These are phyloP conservation scores for Botia kubotai DNA, from an alignment of 2,797 vertebrate genomes.

Conservation along the genomic window DNA sequence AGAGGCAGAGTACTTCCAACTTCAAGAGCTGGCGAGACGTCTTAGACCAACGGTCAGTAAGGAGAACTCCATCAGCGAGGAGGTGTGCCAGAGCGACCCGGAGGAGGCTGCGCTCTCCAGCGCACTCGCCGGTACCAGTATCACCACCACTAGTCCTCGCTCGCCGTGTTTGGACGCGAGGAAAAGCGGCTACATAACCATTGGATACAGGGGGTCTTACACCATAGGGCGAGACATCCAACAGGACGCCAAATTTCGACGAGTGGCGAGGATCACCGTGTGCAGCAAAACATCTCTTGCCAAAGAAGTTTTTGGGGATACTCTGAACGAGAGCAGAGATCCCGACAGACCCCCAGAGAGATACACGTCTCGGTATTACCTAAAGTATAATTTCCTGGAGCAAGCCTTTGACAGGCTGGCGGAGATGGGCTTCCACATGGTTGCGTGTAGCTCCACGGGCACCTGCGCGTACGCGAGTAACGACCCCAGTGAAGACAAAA, in stretches of 20 bases:
- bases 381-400: conserved; percentile 94
- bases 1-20: conserved; percentile 89
- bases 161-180: conserved; percentile 62
- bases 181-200: conserved; percentile 84
- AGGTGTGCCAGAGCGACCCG: conserved; percentile 67
- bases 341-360: conserved; percentile 87
- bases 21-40: conserved; percentile 85
- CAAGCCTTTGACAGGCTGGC: conserved; percentile 93
- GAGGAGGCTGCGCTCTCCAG: conserved; percentile 79
- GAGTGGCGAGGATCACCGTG: conserved; percentile 91
- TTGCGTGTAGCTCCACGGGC: conserved; percentile 90
- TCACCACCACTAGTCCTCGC: conserved; percentile 26
- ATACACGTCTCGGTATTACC: conserved; percentile 92
- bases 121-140: conserved; percentile 58
- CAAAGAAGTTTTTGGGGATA: conserved; percentile 93
- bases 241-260: conserved; percentile 89
- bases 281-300: conserved; percentile 89
- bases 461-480: conserved; percentile 86
- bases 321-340: conserved; percentile 91
- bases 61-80: conserved; percentile 74
- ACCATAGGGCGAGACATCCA: conserved; percentile 91
- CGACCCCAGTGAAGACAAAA: conserved; percentile 91
- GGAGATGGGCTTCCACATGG: conserved; percentile 89
- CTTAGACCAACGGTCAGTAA: conserved; percentile 77
- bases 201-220: conserved; percentile 91